Evolutionary conservation across 2,888 invertebrate species (phyloP).

Genomic region (Rhorus exstirpatorius): DNA sequence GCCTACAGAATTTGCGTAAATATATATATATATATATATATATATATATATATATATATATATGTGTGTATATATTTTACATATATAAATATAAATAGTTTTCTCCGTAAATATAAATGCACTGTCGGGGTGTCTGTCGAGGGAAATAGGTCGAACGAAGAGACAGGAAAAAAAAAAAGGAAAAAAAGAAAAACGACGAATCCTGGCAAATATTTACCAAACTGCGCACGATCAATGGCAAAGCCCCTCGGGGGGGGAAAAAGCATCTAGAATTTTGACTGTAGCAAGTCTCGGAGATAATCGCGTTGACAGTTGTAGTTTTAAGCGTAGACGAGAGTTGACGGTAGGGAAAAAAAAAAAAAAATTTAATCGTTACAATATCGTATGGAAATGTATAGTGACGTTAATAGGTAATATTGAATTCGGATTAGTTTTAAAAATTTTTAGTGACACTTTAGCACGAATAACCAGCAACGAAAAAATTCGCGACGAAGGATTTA

Average conservation of each 20-base stretch:
- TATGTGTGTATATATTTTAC: slow-evolving; percentile 18
- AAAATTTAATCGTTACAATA: slow-evolving; percentile 3
- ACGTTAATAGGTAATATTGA: not conserved
- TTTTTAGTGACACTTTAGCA: slow-evolving; percentile 39
- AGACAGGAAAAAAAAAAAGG: too few species aligned
- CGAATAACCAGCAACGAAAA: slow-evolving; percentile 57
- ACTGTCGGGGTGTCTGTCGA: slow-evolving; percentile 6
- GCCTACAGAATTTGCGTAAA: slow-evolving; percentile 39
- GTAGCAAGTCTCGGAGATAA: slow-evolving; percentile 45
- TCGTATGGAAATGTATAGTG: not conserved
- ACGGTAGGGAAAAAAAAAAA: slow-evolving; percentile 33
- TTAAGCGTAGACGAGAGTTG: slow-evolving; percentile 33
- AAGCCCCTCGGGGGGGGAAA: too few species aligned
- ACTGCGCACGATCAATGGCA: slow-evolving; percentile 31
- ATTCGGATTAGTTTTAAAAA: slow-evolving; percentile 33
- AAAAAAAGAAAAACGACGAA: too few species aligned
- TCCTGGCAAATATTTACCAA: not conserved
- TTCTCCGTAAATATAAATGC: slow-evolving; percentile 22
- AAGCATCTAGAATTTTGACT: too few species aligned
- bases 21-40: not conserved
- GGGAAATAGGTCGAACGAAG: not conserved
- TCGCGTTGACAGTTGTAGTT: slow-evolving; percentile 52
- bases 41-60: slow-evolving; percentile 8
- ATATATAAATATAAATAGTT: too few species aligned
- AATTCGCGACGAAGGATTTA: slow-evolving; percentile 25